These are phyloP conservation scores for Venustoraphidia nigricollis DNA, from an alignment of 2,888 invertebrate species.

Conservation along the genomic window DNA sequence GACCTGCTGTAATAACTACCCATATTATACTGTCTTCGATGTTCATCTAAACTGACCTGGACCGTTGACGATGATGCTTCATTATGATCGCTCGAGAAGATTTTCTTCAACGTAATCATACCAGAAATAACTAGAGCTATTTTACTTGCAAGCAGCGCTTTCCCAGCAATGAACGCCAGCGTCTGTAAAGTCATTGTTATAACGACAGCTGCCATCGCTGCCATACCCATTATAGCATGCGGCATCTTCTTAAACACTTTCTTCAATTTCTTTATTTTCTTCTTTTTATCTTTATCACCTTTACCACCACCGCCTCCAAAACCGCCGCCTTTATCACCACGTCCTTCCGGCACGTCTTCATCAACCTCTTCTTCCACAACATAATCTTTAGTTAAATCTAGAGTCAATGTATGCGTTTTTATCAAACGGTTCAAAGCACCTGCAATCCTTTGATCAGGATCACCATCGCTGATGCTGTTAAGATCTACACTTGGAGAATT, in stretches of 20 bases:
- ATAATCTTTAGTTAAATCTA: slow-evolving; percentile 33
- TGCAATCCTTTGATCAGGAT: slow-evolving; percentile 25
- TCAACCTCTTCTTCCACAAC: slow-evolving; percentile 9
- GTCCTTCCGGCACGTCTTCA: slow-evolving; percentile 10
- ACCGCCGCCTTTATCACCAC: slow-evolving; percentile 7
- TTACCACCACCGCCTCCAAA: slow-evolving; percentile 8
- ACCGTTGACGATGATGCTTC: slow-evolving; percentile 42
- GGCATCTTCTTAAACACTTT: slow-evolving; percentile 19
- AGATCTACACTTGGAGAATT: slow-evolving; percentile 8
- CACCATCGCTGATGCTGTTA: slow-evolving; percentile 8
- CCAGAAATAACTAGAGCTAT: slow-evolving; percentile 57
- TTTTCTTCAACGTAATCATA: slow-evolving; percentile 54
- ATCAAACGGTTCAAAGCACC: slow-evolving; percentile 41
- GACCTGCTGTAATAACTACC: no score
- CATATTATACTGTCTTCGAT: no score
- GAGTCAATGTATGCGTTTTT: slow-evolving; percentile 45
- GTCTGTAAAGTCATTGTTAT: slow-evolving; percentile 55
- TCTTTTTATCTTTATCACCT: slow-evolving; percentile 6
- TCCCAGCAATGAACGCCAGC: slow-evolving; percentile 51
- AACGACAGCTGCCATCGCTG: slow-evolving; percentile 41
- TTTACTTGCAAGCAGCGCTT: slow-evolving; percentile 57
- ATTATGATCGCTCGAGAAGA: slow-evolving; percentile 48
- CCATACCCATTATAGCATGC: slow-evolving; percentile 23
- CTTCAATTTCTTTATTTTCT: slow-evolving; percentile 13
- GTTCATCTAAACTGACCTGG: slow-evolving; percentile 30